phyloP scores from a whole-genome alignment of 1,140 invertebrate species.

The Agrypnia vestita region DNA sequence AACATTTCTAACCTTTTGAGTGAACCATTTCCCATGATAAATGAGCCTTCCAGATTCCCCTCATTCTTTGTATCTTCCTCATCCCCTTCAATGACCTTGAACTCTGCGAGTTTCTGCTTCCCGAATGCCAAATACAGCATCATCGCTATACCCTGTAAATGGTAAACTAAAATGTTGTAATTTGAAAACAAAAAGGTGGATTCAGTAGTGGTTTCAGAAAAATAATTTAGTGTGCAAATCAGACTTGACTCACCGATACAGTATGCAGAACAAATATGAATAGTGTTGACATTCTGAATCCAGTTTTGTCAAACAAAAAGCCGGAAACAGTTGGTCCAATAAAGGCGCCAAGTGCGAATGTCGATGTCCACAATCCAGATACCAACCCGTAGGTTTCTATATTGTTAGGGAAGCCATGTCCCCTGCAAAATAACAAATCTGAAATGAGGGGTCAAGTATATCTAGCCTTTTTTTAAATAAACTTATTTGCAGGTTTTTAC shows the following conservation, averaged over 20 bases:
- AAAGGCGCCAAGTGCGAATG: conserved; percentile 89
- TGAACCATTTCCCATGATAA: conserved; percentile 49
- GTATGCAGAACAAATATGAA: conserved; percentile 82
- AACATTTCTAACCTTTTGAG: conserved; percentile 57
- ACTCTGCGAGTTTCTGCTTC: conserved; percentile 23
- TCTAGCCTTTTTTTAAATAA: no score
- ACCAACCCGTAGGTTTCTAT: conserved; percentile 88
- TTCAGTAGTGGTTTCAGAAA: no score
- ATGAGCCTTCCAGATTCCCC: background rate
- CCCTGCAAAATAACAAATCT: conserved; percentile 67
- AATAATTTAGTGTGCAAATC: no score
- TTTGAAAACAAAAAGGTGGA: no score
- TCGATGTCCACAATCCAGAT: conserved; percentile 89
- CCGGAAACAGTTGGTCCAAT: conserved; percentile 86
- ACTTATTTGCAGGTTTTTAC: no score
- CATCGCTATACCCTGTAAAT: conserved; percentile 50
- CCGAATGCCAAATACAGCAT: conserved; percentile 49
- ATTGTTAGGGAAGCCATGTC: conserved; percentile 84
- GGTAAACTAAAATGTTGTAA: background rate
- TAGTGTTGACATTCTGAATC: conserved; percentile 81
- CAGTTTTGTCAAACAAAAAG: conserved; percentile 82
- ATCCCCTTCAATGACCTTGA: background rate
- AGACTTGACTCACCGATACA: conserved; percentile 74
- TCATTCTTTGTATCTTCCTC: conserved; percentile 34
- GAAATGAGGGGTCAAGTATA: background rate